These are phyloP conservation scores for Drosophila leontia DNA, from an alignment of 1,140 invertebrate genomes.

Conservation along the genomic window DNA sequence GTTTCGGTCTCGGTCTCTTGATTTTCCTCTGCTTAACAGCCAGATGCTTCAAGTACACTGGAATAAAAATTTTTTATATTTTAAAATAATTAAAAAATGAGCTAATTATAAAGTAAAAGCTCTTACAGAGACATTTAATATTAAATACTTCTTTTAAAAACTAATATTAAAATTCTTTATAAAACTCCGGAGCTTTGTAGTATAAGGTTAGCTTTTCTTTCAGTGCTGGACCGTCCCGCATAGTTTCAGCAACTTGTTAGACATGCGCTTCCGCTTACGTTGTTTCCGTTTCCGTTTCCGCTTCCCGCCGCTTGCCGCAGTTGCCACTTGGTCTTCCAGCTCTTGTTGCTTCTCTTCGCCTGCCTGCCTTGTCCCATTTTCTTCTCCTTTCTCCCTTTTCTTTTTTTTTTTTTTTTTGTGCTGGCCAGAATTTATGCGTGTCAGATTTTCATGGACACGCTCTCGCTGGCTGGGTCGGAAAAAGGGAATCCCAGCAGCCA, in stretches of 20 bases:
- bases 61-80: neutral
- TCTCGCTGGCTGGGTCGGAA: constrained; percentile 14
- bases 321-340: constrained; percentile 59
- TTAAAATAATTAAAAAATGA: neutral
- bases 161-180: no score
- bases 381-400: neutral
- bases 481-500: constrained; percentile 47
- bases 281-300: constrained; percentile 81
- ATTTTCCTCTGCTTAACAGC: neutral
- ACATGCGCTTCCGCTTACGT: constrained; percentile 75
- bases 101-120: no score
- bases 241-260: constrained; percentile 76
- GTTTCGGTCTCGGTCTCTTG: constrained; percentile 2
- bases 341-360: constrained; percentile 8
- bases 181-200: no score
- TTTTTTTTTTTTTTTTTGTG: constrained; percentile 1
- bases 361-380: constrained; percentile 10
- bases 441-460: constrained; percentile 79
- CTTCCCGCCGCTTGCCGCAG: constrained; percentile 46
- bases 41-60: neutral
- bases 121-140: neutral
- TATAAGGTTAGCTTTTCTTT: neutral
- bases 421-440: constrained; percentile 71
- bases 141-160: neutral
- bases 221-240: constrained; percentile 18